phyloP scores from a whole-genome alignment of 2,113 vertebrate species.

The Malurus melanocephalus region DNA sequence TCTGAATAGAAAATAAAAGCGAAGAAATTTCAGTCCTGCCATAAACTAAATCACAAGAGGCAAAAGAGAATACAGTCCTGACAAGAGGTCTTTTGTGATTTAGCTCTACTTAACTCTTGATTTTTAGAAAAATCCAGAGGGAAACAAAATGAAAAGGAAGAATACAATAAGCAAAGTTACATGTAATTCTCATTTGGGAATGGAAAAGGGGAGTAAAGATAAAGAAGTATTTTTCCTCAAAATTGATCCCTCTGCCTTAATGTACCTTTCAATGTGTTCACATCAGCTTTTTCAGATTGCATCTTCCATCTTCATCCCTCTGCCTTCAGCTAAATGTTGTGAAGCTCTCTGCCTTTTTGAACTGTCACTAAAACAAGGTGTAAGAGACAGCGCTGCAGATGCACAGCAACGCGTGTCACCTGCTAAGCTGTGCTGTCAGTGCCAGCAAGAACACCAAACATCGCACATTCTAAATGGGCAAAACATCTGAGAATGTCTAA shows the following conservation, averaged over 20 bases:
- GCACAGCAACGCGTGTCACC: neutral
- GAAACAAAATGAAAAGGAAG: neutral
- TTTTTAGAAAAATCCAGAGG: neutral
- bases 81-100: neutral
- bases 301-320: neutral
- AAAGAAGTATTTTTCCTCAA: fast-evolving
- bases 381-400: neutral
- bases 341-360: neutral
- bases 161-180: neutral
- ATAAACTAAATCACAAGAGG: neutral
- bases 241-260: neutral
- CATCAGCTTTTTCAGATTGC: neutral
- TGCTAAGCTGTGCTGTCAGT: neutral
- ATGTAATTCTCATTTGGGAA: neutral
- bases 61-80: neutral
- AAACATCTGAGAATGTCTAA: neutral
- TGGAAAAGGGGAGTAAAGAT: neutral
- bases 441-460: neutral
- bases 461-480: neutral
- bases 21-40: neutral
- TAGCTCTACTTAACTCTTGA: neutral
- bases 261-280: neutral
- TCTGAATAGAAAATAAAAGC: neutral
- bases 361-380: neutral
- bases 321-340: neutral